These are phyloP conservation scores for Oryctes rhinoceros DNA, from an alignment of 1,140 invertebrate genomes.

Conservation along the genomic window DNA sequence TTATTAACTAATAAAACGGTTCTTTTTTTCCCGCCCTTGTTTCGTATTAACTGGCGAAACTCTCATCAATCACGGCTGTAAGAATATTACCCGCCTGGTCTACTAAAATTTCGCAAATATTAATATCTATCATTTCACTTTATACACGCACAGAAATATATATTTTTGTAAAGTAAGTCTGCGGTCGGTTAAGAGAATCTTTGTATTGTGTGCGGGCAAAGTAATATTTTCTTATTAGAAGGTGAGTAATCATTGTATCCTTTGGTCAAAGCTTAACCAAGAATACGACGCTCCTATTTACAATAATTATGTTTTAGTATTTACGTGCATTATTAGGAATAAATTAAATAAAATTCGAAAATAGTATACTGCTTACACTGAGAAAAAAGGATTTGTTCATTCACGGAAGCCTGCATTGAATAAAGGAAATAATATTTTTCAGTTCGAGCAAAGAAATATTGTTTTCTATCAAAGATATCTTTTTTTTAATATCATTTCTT, in stretches of 20 bases:
- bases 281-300: no score
- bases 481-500: no score
- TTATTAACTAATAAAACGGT: conserved; percentile 9
- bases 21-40: not conserved
- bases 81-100: not conserved
- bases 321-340: no score
- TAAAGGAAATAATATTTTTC: no score
- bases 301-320: no score
- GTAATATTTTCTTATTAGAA: not conserved
- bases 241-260: not conserved
- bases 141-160: not conserved
- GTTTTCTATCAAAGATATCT: no score
- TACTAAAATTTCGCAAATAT: not conserved
- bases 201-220: not conserved
- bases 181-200: not conserved
- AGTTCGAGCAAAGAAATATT: no score
- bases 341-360: no score
- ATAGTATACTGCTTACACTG: no score
- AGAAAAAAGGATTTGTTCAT: no score
- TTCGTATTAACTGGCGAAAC: conserved; percentile 2
- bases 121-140: not conserved
- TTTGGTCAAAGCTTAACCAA: not conserved
- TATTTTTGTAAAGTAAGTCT: not conserved
- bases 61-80: not conserved
- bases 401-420: no score